Conservation (phyloP, 2,797 vertebrate genomes). For the Chloroceryle amazona region DNA sequence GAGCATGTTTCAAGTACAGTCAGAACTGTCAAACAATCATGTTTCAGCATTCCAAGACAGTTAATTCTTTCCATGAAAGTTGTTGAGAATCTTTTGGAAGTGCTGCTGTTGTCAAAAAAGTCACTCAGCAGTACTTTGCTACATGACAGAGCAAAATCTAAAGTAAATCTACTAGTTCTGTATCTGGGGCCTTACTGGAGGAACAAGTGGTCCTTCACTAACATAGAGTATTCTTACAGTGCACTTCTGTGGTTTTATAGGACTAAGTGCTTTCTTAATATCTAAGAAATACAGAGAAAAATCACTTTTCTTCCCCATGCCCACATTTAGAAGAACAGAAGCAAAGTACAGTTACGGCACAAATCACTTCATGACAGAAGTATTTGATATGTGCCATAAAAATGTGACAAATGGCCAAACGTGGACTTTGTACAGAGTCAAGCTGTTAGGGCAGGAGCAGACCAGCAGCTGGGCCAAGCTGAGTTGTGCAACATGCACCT, state of each 20-base stretch:
- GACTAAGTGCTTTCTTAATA: not conserved
- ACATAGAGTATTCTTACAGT: not conserved
- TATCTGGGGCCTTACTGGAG: not conserved
- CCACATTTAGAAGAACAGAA: not conserved
- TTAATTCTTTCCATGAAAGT: not conserved
- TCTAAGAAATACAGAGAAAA: not conserved
- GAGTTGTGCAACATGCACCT: not conserved
- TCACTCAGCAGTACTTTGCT: not conserved
- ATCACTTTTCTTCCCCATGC: not conserved
- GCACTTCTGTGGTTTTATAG: not conserved
- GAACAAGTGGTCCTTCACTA: not conserved
- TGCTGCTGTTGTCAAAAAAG: not conserved
- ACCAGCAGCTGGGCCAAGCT: not conserved
- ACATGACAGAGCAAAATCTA: not conserved
- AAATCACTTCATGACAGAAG: not conserved
- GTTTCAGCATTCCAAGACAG: not conserved
- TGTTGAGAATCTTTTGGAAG: not conserved
- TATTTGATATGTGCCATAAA: accelerated
- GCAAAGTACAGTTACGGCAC: not conserved
- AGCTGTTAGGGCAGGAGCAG: not conserved
- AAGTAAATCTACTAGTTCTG: not conserved
- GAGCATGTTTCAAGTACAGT: not conserved
- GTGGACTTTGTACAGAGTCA: not conserved
- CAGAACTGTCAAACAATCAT: not conserved
- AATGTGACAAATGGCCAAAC: not conserved